phyloP scores from a whole-genome alignment of 2,113 vertebrate species.

The Lepidothrix coronata region DNA sequence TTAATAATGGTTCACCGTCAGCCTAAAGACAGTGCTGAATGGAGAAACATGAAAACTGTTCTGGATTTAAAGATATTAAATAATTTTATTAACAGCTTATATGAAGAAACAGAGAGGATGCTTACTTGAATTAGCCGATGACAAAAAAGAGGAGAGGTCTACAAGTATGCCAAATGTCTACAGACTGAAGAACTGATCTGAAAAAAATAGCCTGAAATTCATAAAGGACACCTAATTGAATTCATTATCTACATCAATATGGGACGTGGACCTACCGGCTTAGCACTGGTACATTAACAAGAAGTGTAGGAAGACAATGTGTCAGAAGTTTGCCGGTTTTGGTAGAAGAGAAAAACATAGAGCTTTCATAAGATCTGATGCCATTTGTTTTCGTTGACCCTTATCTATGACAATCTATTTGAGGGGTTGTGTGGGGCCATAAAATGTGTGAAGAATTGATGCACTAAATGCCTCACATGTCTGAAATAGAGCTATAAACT shows the following conservation, averaged over 20 bases:
- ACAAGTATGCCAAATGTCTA: not conserved
- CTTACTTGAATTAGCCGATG: not conserved
- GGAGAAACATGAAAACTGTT: not conserved
- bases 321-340: not conserved
- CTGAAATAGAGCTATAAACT: not conserved
- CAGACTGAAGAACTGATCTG: not conserved
- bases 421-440: not conserved
- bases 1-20: not conserved
- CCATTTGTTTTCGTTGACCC: not conserved
- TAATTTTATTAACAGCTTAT: not conserved
- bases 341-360: not conserved
- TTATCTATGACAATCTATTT: not conserved
- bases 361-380: not conserved
- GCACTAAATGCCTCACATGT: not conserved
- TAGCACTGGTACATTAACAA: not conserved
- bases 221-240: not conserved
- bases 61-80: not conserved
- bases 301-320: not conserved
- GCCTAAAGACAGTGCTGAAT: not conserved
- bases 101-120: not conserved
- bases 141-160: not conserved
- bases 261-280: not conserved
- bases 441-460: not conserved
- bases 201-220: not conserved
- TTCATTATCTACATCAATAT: not conserved